phyloP scores from a whole-genome alignment of 2,113 vertebrate species.

The Clarias gariepinus region DNA sequence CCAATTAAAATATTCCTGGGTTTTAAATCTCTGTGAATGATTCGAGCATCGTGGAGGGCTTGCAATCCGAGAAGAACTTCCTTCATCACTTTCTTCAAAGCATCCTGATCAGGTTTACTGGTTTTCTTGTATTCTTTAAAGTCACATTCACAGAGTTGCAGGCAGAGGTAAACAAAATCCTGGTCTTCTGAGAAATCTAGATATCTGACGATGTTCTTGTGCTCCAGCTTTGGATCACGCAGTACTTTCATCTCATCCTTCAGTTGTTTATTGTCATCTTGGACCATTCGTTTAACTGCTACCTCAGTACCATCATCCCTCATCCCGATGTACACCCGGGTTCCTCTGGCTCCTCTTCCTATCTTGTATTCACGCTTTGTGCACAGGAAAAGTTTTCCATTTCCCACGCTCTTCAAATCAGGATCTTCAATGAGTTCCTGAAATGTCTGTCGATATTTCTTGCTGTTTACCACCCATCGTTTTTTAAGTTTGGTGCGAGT shows the following conservation, averaged over 20 bases:
- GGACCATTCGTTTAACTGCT: constrained; percentile 35
- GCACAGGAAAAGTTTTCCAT: neutral
- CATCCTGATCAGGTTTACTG: neutral
- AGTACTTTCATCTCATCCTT: constrained; percentile 17
- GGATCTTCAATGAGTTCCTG: neutral
- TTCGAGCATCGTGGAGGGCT: neutral
- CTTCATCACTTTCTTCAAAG: neutral
- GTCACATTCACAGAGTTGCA: constrained; percentile 43
- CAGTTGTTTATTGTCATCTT: neutral
- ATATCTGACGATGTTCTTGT: constrained; percentile 29
- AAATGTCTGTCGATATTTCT: neutral
- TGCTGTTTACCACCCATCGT: neutral
- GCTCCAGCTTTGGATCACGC: constrained; percentile 6
- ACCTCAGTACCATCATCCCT: constrained; percentile 43
- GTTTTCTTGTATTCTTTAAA: neutral
- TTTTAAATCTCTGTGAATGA: constrained; percentile 43
- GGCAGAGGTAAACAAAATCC: constrained; percentile 31
- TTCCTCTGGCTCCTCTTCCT: constrained; percentile 10
- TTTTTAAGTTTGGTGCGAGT: no score
- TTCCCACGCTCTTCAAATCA: neutral
- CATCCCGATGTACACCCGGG: constrained; percentile 20
- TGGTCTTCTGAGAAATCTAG: constrained; percentile 25
- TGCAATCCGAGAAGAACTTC: constrained; percentile 26
- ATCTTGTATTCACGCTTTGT: neutral
- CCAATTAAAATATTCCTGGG: constrained; percentile 45